Evolutionary conservation across 2,888 invertebrate species (phyloP).

Genomic region (Cecidostiba fungosa): DNA sequence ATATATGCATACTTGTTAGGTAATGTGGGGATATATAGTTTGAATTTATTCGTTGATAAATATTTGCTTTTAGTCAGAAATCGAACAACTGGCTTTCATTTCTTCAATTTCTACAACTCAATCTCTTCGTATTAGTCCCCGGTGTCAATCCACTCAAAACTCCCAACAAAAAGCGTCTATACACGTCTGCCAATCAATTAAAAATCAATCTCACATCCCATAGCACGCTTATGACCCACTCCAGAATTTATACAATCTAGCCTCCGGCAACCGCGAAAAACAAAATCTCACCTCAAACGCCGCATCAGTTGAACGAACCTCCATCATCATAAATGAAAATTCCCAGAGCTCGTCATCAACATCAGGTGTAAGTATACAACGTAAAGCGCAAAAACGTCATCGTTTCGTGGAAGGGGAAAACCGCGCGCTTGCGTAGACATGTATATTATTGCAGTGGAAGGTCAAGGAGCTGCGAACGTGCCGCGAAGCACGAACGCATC

Average conservation of each 20-base stretch:
- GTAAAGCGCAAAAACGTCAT: background rate
- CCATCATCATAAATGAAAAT: background rate
- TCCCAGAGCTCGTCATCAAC: background rate
- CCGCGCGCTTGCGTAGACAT: background rate
- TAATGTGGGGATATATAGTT: background rate
- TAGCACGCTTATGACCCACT: no score
- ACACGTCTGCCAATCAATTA: background rate
- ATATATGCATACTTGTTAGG: background rate
- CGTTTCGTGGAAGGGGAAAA: background rate
- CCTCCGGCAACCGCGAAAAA: no score
- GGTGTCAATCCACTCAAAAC: no score
- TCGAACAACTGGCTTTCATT: no score
- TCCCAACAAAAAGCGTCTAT: background rate
- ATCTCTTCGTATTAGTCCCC: no score
- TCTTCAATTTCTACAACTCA: no score
- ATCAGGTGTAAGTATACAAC: no score
- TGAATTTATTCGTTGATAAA: no score
- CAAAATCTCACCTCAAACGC: no score
- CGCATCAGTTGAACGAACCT: no score
- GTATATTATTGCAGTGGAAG: conserved; percentile 11
- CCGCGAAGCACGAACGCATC: conserved; percentile 43
- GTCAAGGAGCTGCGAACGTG: conserved; percentile 54
- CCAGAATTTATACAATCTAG: no score
- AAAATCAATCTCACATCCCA: background rate
- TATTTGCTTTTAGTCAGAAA: no score